Evolutionary conservation across 2,797 vertebrate species (phyloP).

Genomic region (Chaunax sp.): DNA sequence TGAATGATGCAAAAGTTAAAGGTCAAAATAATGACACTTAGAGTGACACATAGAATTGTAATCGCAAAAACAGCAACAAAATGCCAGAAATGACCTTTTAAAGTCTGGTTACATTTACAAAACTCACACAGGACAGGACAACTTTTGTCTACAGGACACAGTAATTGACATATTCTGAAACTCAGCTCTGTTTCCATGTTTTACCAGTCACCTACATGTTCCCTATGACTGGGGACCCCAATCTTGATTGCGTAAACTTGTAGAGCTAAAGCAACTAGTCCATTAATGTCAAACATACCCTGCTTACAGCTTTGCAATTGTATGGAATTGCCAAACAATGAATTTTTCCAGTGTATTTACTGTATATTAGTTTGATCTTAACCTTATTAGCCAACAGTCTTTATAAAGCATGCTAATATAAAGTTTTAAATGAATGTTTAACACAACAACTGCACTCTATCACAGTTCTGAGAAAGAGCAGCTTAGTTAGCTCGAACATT

Average conservation of each 20-base stretch:
- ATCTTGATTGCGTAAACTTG: neutral
- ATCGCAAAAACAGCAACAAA: no score
- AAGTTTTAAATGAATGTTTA: slow-evolving; percentile 27
- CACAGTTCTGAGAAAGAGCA: slow-evolving; percentile 6
- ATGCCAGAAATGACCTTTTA: no score
- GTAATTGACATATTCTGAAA: neutral
- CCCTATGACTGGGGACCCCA: neutral
- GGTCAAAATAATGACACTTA: neutral
- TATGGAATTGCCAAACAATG: neutral
- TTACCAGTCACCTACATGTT: no score
- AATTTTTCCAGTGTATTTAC: slow-evolving; percentile 3
- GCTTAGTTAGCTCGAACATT: slow-evolving; percentile 23
- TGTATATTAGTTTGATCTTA: slow-evolving; percentile 11
- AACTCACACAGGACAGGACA: neutral
- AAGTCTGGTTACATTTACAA: neutral
- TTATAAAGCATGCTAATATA: slow-evolving; percentile 17
- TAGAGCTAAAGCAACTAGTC: neutral
- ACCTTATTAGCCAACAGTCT: slow-evolving; percentile 14
- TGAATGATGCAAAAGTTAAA: neutral
- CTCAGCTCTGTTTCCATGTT: neutral
- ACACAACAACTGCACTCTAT: slow-evolving; percentile 5
- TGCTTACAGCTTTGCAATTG: neutral
- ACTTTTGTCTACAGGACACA: neutral
- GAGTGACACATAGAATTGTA: no score
- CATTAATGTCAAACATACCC: neutral